Evolutionary conservation across 1,140 invertebrate genomes (phyloP), one percentile per base, ranked within the genome.

Genomic region (Brachionus plicatilis): DNA sequence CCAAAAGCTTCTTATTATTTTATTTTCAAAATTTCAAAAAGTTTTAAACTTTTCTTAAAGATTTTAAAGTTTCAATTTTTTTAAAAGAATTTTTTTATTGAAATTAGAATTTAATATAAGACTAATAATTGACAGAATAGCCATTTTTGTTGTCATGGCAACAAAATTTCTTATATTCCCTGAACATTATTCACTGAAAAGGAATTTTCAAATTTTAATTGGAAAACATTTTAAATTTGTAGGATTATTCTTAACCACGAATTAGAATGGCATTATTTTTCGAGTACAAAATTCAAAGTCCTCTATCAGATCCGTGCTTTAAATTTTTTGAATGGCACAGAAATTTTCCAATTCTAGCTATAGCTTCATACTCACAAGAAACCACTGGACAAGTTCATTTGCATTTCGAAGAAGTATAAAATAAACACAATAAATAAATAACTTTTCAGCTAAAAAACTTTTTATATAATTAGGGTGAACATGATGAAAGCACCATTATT

Each of bases 321-420:
- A 93, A 93, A 45, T 92, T 93, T 68, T 92, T 93, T 65, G 91
- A 91, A 84, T 97, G 95, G 94, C 95, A 95, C 89, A 90, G 91
- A 24, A 92, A 92, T 84, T 91, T 93, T 85, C 93, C 94, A 0
- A 87, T 96, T 27, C 89, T 98, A 41, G 95, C 95, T 60, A 92
- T 96, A 50, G 93, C 94, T 12, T 93, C 94, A 3, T 95, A 93
- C 88, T 94, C 93, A 86, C 93, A 95, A 89, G 94, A 95, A 84
- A 93, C 92, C 87, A 95, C 95, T 41, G 95, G 95, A 85, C 93
- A 93, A 85, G 93, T 96, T 1, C 94, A 92, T 80, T 93, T 98
- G 85, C 96, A 95, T 87, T 93, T 95, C 87, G 95, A 96, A 91
- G 92, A 93, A 88, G 94, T 94, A 90, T 90, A 91, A 89, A 45